Percentiles rank a stretch among this genome's conserved stretches.
Conservation (phyloP, 2,113 vertebrate genomes). For the Proteles cristata region DNA sequence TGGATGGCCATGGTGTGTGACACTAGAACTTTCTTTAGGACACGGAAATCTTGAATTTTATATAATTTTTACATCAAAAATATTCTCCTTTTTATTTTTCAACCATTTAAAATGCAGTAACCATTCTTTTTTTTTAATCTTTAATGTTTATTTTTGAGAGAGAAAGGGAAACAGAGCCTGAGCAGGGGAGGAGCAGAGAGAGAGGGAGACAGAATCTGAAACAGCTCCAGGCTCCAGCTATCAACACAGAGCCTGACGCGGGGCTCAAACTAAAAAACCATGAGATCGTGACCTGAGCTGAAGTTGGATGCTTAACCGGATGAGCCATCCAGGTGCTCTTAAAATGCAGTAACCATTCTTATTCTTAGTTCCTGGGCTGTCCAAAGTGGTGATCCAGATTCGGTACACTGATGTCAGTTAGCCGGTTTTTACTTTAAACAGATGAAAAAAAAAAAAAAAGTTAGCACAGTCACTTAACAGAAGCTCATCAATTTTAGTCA, state of each 20-base stretch:
- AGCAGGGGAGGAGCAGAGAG: too few relatives aligned
- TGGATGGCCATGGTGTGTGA: accelerated
- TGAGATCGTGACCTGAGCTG: too few relatives aligned
- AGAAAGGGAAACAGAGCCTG: too few relatives aligned
- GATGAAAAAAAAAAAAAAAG: neutral
- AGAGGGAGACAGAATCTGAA: too few relatives aligned
- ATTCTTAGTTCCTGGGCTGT: neutral
- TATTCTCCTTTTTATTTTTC: neutral
- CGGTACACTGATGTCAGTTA: neutral
- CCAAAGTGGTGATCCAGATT: neutral
- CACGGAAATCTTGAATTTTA: neutral
- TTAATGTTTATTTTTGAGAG: too few relatives aligned
- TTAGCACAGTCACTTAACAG: neutral
- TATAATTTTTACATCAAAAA: neutral
- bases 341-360: neutral
- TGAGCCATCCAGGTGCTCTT: too few relatives aligned
- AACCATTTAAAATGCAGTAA: neutral
- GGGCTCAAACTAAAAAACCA: too few relatives aligned
- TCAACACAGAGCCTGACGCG: too few relatives aligned
- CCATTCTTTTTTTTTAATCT: neutral
- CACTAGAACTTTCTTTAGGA: neutral
- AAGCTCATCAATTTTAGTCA: neutral
- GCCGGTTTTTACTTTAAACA: neutral
- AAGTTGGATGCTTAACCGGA: too few relatives aligned
- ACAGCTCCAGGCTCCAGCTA: too few relatives aligned